Percentiles rank a stretch among this genome's conserved stretches.
phyloP scores from a whole-genome alignment of 1,140 invertebrate genomes.

The Ceratosolen fusciceps region DNA sequence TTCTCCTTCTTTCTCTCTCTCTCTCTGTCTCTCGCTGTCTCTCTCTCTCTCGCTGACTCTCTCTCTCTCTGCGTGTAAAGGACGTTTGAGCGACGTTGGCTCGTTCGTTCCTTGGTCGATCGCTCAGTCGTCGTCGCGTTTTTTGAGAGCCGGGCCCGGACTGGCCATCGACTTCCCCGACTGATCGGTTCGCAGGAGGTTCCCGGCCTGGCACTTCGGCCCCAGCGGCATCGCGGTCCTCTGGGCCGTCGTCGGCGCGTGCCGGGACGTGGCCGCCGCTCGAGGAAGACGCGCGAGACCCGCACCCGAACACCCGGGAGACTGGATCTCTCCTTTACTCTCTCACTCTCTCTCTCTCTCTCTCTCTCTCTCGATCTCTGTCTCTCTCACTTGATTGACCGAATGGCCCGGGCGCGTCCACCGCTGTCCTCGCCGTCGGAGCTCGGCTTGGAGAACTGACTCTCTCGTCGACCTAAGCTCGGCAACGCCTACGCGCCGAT shows the following conservation, averaged over 20 bases:
- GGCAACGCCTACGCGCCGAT: slow-evolving; percentile 66
- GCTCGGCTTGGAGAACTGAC: neutral
- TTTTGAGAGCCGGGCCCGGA: neutral
- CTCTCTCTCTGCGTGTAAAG: neutral
- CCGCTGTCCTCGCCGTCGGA: neutral
- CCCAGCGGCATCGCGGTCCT: slow-evolving; percentile 34
- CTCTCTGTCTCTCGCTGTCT: neutral
- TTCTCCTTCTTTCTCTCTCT: slow-evolving; percentile 41
- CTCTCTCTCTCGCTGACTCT: neutral
- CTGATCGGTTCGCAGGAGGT: slow-evolving; percentile 1
- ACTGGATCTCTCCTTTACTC: too few species aligned
- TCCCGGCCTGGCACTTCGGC: slow-evolving; percentile 27
- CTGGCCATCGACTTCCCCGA: neutral
- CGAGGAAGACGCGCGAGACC: neutral
- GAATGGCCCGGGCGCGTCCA: too few species aligned
- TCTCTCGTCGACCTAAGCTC: slow-evolving; percentile 51
- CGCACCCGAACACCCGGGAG: too few species aligned
- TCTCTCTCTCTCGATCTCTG: too few species aligned
- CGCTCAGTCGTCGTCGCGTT: neutral
- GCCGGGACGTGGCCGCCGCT: neutral
- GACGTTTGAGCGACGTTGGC: too few species aligned
- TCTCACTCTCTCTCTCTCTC: too few species aligned
- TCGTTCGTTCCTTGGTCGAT: neutral
- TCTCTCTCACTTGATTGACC: too few species aligned
- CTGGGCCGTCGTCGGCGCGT: neutral